Evolutionary conservation across 2,888 invertebrate species (phyloP), one percentile per base, ranked within the genome.

Genomic region (Beris chalybata): DNA sequence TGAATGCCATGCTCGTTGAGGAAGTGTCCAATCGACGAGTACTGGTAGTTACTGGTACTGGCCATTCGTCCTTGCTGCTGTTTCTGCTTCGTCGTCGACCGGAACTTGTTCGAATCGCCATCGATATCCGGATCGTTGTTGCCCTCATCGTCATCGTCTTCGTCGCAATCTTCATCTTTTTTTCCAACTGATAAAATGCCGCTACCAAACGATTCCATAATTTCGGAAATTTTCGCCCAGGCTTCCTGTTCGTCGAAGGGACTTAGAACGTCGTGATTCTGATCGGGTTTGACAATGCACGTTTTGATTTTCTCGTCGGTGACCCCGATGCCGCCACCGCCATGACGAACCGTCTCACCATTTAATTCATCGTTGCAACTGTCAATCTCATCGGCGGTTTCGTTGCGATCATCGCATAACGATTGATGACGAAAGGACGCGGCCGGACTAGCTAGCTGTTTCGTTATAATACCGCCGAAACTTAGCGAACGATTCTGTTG

Each of bases 151-250:
- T 53, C 30, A 3, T 5, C n/a, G 50, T 29, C 7, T 15, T 15
- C 50, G 38, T 5, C 9, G 38, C 32, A 32, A 7, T 30, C 50
- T 9, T 59, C 48, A 12, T 61, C 54, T 3, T 48, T 29, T 43
- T 12, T 45, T 7, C 13, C 32, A 15, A 90, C 90, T 22, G 89
- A 81, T 12, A 92, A 88, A 44, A 92, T 85, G 66, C 91, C 91
- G 71, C 91, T 92, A 69, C 95, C 95, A 76, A 97, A 93, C 2
- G 94, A 93, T 52, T 94, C 94, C 90, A 97, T 93, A 75, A 96
- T 96, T 82, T 95, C 94, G 56, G 93, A 93, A 74, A 97, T 95
- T 82, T 95, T 93, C 30, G 93, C 93, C 93, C 97, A 96, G 0
- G 79, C 77, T 83, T 97, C 96, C 82, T 95, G 94, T 78, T 95